These are phyloP conservation scores for Bubalus kerabau DNA, from an alignment of 2,113 vertebrate species.

Conservation along the genomic window DNA sequence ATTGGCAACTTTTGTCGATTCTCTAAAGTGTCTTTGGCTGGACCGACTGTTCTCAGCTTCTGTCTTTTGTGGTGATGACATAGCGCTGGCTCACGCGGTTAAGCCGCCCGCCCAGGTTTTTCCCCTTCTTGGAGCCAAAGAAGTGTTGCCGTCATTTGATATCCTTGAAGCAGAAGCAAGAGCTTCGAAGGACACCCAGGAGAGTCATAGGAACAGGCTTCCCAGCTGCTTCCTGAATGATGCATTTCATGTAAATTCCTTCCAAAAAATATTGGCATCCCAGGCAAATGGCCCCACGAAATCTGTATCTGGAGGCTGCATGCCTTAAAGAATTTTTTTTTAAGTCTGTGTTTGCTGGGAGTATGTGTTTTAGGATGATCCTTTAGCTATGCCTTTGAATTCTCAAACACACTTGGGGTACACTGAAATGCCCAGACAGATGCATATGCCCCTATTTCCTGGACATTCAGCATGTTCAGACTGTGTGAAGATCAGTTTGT, in stretches of 20 bases:
- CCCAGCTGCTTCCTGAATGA: constrained; percentile 48
- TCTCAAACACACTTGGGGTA: background rate
- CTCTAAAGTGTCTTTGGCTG: background rate
- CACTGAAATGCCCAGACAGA: background rate
- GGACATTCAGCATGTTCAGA: background rate
- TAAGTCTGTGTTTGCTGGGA: background rate
- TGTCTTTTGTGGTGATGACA: background rate
- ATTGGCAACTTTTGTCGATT: constrained; percentile 1
- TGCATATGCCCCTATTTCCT: accelerated
- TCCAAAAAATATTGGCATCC: background rate
- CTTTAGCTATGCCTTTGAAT: background rate
- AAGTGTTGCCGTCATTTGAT: background rate
- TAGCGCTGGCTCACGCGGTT: background rate
- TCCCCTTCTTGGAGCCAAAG: constrained; percentile 29
- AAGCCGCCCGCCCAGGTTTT: background rate
- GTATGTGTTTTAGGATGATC: background rate
- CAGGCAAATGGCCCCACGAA: background rate
- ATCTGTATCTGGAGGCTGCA: background rate
- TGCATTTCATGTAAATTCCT: constrained; percentile 17
- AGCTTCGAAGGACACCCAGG: constrained; percentile 52
- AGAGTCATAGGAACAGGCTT: background rate
- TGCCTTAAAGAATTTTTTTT: background rate
- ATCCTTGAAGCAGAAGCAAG: constrained; percentile 38
- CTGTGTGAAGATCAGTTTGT: background rate
- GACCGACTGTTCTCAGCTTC: background rate